Base-by-base conservation (phyloP, 2,113 vertebrate genomes). In the Struthio camelus region DNA sequence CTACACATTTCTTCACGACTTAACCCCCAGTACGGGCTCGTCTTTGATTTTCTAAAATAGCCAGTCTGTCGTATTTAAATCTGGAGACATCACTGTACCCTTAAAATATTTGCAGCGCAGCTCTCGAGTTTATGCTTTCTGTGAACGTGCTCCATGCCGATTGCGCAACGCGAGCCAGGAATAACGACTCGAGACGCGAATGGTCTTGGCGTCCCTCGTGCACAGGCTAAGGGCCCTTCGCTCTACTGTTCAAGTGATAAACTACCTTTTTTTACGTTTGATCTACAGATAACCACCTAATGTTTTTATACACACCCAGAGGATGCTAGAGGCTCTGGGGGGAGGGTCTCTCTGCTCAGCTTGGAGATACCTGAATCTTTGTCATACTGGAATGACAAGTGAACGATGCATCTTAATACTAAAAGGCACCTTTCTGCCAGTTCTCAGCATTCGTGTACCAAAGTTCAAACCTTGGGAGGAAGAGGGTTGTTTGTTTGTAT, bases 141-240 rank as follows among this genome's bases (percentile, higher is more conserved):
- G 30, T 1, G 44, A 25, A 9, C 19, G 9, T 2, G 27, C 40
- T 2, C n/a, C 2, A 1, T 3, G 8, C 3, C 11, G 25, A 10
- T 59, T 48, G 51, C 3, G 2, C 44, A n/a, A 6, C 17, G 38
- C 4, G 0, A 38, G 61, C 40, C 7, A 32, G 4, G 62, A 9
- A 2, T 23, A 65, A 44, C 1, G 4, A 8, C 69, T 14, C 1
- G 2, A 3, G 5, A 2, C 10, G 4, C 5, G 42, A 1, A 7
- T 28, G 65, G 10, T 18, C 67, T 61, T 19, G 28, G 0, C 23
- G 36, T 18, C 46, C 5, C 53, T 16, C 14, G 3, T 2, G 1
- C 20, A 1, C 25, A 23, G 28, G 14, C 28, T 4, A 3, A 14
- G 38, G 36, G 46, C 32, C 10, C 58, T 14, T 0, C 1, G 40